These are phyloP conservation scores for Bubo bubo DNA, from an alignment of 2,113 vertebrate genomes.

Conservation along the genomic window DNA sequence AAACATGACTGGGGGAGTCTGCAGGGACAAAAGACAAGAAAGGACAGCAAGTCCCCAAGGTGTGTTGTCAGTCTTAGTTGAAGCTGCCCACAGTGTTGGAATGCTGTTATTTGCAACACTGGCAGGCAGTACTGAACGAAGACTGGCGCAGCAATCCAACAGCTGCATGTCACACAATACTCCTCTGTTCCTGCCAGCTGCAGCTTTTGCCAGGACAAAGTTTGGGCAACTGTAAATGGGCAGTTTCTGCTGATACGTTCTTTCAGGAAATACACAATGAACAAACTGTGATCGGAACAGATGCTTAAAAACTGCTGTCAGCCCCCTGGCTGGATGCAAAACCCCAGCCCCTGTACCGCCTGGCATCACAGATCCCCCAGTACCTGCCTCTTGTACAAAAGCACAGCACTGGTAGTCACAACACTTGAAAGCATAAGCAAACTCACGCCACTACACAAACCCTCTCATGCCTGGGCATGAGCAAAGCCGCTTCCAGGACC, in stretches of 20 bases:
- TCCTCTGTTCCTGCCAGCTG: not conserved
- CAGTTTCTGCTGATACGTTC: not conserved
- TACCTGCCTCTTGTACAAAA: not conserved
- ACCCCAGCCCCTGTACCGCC: not conserved
- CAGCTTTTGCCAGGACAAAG: not conserved
- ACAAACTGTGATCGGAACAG: not conserved
- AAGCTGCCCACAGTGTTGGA: not conserved
- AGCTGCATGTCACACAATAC: not conserved
- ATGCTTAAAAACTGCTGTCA: not conserved
- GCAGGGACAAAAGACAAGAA: slow-evolving; percentile 23
- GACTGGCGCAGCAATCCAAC: not conserved
- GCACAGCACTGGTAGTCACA: not conserved
- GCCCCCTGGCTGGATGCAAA: not conserved
- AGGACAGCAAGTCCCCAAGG: not conserved
- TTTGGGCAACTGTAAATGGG: not conserved
- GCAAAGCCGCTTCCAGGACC: not conserved
- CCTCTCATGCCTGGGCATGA: not conserved
- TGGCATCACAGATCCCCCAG: not conserved
- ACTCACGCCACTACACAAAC: fast-evolving
- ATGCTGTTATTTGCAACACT: not conserved
- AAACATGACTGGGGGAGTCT: slow-evolving; percentile 80
- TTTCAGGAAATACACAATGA: not conserved
- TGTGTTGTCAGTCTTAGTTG: not conserved
- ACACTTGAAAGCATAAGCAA: not conserved
- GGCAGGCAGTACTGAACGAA: not conserved